Evolutionary conservation across 1,140 invertebrate genomes (phyloP).

Genomic region (Drosophila grimshawi): DNA sequence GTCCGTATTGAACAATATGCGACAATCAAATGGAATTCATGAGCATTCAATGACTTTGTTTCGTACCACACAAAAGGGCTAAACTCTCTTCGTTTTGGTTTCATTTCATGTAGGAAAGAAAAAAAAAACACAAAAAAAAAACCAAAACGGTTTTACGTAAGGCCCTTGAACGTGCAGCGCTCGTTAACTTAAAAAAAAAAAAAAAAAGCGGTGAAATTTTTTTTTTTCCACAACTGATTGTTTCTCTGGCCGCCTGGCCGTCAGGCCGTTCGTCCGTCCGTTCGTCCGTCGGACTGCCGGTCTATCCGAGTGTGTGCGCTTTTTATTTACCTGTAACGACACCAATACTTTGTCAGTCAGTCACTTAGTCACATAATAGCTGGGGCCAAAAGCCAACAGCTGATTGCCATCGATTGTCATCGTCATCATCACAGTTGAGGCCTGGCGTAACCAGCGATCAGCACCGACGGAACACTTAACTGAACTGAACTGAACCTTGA

Average conservation of each 20-base stretch:
- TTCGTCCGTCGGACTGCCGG: not conserved
- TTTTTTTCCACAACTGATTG: slow-evolving; percentile 15
- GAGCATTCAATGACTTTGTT: slow-evolving; percentile 42
- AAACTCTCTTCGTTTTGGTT: slow-evolving; percentile 56
- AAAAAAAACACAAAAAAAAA: slow-evolving; percentile 3
- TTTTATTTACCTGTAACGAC: slow-evolving; percentile 62
- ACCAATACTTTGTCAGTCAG: slow-evolving; percentile 51
- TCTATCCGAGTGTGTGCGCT: slow-evolving; percentile 16
- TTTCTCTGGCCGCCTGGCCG: not conserved
- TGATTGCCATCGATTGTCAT: slow-evolving; percentile 36
- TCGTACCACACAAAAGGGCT: slow-evolving; percentile 58
- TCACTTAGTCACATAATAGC: slow-evolving; percentile 66
- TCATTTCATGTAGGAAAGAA: slow-evolving; percentile 25
- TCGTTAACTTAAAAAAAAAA: slow-evolving; percentile 61
- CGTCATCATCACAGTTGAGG: slow-evolving; percentile 3
- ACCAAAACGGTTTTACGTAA: slow-evolving; percentile 62
- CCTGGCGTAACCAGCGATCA: slow-evolving; percentile 27
- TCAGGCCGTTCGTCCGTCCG: not conserved
- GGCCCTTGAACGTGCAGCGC: slow-evolving; percentile 78
- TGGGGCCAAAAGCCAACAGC: slow-evolving; percentile 35
- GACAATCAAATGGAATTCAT: slow-evolving; percentile 69
- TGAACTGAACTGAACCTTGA: slow-evolving; percentile 6
- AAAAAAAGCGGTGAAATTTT: slow-evolving; percentile 32
- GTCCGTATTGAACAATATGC: slow-evolving; percentile 61
- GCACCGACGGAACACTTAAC: slow-evolving; percentile 20